phyloP scores from a whole-genome alignment of 2,113 vertebrate species.

The Nicator chloris region DNA sequence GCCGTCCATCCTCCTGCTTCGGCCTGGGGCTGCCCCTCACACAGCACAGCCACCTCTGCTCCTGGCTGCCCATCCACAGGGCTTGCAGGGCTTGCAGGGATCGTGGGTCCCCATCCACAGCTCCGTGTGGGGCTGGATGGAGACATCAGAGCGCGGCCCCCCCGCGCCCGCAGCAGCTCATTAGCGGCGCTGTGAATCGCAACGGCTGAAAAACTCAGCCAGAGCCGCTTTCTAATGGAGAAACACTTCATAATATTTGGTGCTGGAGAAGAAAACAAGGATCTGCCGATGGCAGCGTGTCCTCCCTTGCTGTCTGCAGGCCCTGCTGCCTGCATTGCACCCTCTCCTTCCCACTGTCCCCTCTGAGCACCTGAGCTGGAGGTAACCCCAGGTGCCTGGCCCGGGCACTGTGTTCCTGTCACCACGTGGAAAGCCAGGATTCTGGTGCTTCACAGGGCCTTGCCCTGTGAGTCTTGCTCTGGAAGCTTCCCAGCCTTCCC shows the following conservation, averaged over 20 bases:
- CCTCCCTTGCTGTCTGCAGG: not conserved
- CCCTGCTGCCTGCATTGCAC: not conserved
- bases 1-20: rapidly evolving
- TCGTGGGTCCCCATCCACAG: rapidly evolving
- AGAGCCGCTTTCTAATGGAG: not conserved
- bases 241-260: constrained; percentile 63
- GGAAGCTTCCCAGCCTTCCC: not conserved
- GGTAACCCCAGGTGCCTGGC: rapidly evolving
- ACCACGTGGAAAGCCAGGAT: rapidly evolving
- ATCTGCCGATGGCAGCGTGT: not conserved
- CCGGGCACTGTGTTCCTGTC: rapidly evolving
- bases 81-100: not conserved
- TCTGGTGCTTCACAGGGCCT: not conserved
- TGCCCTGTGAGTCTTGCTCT: not conserved
- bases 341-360: not conserved
- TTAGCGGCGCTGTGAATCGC: constrained; percentile 12
- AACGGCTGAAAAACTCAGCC: constrained; percentile 10
- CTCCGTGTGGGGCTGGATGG: not conserved
- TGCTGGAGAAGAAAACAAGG: constrained; percentile 29
- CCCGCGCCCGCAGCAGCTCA: not conserved
- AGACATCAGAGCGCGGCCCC: not conserved
- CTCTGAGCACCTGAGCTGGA: not conserved
- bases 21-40: not conserved
- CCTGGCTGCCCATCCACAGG: not conserved
- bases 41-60: not conserved